Evolutionary conservation across 2,113 vertebrate genomes (phyloP).

Genomic region (Thoracochromis brauschi): DNA sequence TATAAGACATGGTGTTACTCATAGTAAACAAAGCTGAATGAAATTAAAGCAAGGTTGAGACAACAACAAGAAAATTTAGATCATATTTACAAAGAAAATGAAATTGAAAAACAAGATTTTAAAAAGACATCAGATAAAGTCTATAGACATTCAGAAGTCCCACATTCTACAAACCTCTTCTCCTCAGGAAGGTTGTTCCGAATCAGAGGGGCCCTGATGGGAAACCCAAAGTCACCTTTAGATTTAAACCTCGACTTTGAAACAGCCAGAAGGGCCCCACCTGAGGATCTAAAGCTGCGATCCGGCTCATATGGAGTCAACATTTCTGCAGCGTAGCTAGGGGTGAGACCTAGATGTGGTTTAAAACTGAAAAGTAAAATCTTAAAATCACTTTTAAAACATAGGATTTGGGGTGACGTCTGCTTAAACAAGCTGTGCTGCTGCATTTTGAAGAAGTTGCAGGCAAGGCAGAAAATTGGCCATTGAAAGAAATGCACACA

Average conservation of each 20-base stretch:
- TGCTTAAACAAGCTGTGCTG: not conserved
- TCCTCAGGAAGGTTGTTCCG: not conserved
- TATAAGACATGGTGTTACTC: not conserved
- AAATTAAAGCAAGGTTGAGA: not conserved
- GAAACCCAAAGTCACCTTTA: not conserved
- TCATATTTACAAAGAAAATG: not conserved
- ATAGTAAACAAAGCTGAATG: not conserved
- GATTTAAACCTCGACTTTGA: not conserved
- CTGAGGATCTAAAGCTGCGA: not conserved
- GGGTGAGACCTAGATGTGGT: not conserved
- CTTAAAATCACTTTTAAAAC: not conserved
- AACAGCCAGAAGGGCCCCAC: not conserved
- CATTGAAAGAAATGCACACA: not conserved
- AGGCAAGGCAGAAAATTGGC: not conserved
- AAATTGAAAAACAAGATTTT: not conserved
- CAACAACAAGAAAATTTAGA: rapidly evolving
- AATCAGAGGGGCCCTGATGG: not conserved
- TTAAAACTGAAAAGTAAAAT: not conserved
- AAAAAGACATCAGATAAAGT: not conserved
- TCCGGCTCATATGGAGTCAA: not conserved
- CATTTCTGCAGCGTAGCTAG: not conserved
- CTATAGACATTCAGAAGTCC: not conserved
- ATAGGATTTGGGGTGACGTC: not conserved
- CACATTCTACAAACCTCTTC: not conserved
- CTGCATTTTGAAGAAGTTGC: not conserved